phyloP scores from a whole-genome alignment of 2,797 vertebrate genomes.

The Parauchenoglanis punctatus region DNA sequence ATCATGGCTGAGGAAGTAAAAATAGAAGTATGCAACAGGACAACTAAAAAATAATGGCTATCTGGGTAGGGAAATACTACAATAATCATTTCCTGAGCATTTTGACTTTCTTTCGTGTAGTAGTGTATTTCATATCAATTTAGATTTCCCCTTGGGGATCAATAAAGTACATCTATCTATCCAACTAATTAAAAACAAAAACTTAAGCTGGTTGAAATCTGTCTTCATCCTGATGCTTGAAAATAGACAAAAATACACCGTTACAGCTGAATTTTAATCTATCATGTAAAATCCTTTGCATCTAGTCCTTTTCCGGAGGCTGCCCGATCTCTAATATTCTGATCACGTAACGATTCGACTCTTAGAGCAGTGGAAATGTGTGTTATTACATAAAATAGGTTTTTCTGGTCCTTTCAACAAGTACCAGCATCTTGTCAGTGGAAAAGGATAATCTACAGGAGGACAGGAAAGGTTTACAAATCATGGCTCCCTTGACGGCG shows the following conservation, averaged over 20 bases:
- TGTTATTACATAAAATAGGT: background rate
- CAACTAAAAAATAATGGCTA: conserved; percentile 30
- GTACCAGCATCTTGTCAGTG: background rate
- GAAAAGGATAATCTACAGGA: conserved; percentile 9
- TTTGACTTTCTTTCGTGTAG: conserved; percentile 15
- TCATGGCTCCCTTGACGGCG: background rate
- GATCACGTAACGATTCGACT: background rate
- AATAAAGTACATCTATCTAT: background rate
- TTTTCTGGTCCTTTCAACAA: background rate
- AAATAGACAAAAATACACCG: background rate
- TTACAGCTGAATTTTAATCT: background rate
- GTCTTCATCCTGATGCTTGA: background rate
- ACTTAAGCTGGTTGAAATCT: background rate
- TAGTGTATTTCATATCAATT: conserved; percentile 5
- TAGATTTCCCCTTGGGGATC: background rate
- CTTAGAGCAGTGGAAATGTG: background rate
- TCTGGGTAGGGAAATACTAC: conserved; percentile 38
- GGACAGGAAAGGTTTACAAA: background rate
- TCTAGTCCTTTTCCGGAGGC: background rate
- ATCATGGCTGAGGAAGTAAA: conserved; percentile 38
- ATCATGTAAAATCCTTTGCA: background rate
- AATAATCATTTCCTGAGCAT: conserved; percentile 43
- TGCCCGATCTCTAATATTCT: background rate
- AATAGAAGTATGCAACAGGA: conserved; percentile 40
- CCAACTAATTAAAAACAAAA: background rate